Base-by-base conservation (phyloP, 2,888 invertebrate species). In the Bugula neritina region DNA sequence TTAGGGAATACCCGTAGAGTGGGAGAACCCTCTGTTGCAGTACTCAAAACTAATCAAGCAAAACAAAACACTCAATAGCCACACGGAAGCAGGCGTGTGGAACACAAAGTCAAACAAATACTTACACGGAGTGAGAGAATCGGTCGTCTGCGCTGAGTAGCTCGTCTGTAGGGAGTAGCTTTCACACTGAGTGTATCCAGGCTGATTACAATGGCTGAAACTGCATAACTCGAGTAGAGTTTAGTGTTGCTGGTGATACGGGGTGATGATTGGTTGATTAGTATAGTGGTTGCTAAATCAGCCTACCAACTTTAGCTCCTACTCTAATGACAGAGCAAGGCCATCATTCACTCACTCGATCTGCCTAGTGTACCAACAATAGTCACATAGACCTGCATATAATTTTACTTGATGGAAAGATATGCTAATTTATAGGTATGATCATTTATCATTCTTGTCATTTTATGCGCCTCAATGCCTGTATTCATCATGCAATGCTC, bases 351-450 rank as follows among this genome's bases (percentile, higher is more conserved):
- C 43, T 43, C 17, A 17, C 5, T 43, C 43, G 43, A 5, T 43
- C 43, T 10, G 43, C 43, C 17, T 43, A 43, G 10, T 43, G 17
- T 43, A 43, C 5, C 43, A 43, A 10, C 5, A 5, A 43, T 17
- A 43, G 43, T 43, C n/a, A n/a, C n/a, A 43, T 43, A 43, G 5
- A 43, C 43, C 43, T 43, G 10, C 17, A 43, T 43, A 43, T 17
- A 43, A n/a, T 43, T 43, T 17, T 43, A 43, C 43, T 10, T n/a
- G n/a, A 5, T 43, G 17, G 43, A 63, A 31, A 25, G 21, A 63
- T 63, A 63, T 63, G 63, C n/a, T 63, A 63, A 63, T 63, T 63
- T 63, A 63, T 63, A 34, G 27, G 25, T 63, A 63, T 29, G 31
- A 25, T 29, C 63, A 63, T 63, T 31, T 27, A 63, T 63, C 63